phyloP scores from a whole-genome alignment of 2,797 vertebrate genomes.

The Chelon auratus region DNA sequence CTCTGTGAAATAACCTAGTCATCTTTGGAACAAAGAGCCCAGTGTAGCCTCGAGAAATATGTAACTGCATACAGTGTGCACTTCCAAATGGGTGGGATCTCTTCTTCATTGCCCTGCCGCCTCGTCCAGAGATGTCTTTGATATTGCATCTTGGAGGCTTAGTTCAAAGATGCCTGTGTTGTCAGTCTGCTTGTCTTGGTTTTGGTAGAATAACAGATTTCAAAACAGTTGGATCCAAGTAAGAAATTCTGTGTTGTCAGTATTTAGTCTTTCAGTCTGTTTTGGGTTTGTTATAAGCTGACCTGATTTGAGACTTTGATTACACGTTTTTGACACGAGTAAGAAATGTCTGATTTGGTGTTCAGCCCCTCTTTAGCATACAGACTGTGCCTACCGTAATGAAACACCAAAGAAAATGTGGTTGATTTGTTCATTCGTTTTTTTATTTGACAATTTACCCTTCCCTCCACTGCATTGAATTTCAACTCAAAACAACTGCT shows the following conservation, averaged over 20 bases:
- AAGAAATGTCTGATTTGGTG: neutral
- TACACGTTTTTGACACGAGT: constrained; percentile 7
- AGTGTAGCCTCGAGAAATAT: constrained; percentile 61
- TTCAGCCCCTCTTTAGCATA: constrained; percentile 6
- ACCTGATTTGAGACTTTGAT: constrained; percentile 15
- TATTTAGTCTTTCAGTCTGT: neutral
- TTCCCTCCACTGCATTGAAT: neutral
- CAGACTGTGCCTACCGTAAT: constrained; percentile 22
- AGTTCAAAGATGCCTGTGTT: constrained; percentile 52
- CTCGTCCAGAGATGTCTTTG: constrained; percentile 48
- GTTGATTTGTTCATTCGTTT: constrained; percentile 32
- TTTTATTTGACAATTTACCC: constrained; percentile 31
- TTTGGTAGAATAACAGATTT: constrained; percentile 22
- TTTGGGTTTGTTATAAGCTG: constrained; percentile 24
- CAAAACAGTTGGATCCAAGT: constrained; percentile 1
- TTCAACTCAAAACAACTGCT: constrained; percentile 20
- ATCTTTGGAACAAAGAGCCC: constrained; percentile 65
- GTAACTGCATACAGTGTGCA: constrained; percentile 52
- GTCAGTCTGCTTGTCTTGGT: constrained; percentile 31
- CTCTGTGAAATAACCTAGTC: constrained; percentile 55
- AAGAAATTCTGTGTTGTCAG: constrained; percentile 12
- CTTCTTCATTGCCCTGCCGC: constrained; percentile 47
- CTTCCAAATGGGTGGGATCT: constrained; percentile 65
- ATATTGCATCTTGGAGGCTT: constrained; percentile 49
- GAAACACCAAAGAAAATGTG: constrained; percentile 17